Base-by-base conservation (phyloP, 1,140 invertebrate species). In the Physella acuta region DNA sequence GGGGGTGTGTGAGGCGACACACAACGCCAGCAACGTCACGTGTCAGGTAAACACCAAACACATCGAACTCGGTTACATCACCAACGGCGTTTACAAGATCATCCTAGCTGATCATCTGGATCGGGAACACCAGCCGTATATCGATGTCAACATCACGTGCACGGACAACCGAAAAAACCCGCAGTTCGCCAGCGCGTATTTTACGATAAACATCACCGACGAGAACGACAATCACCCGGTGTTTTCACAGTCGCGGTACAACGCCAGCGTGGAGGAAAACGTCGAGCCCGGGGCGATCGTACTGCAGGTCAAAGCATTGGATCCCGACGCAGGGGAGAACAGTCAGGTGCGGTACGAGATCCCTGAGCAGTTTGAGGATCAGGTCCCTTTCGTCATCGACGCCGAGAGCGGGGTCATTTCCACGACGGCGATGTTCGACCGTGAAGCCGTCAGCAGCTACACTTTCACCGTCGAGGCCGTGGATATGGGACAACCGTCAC, bases 351-450 rank as follows among this genome's bases (percentile, higher is more conserved):
- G 16, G 14, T 64, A 64, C 16, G 31, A 1, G 17, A 20, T 64
- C n/a, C 44, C 5, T 1, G 11, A 31, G 2, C 31, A 24, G 20
- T 39, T 26, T 49, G 20, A 8, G 24, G 20, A 24, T 14, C 53
- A 30, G 8, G 24, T 14, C 8, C 30, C 39, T 5, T 64, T 64
- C 30, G 30, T 28, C 30, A 52, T 64, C 3, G 62, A 64, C 37
- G 28, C 34, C 11, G 61, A 49, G 26, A 52, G 26, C 1, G 95
- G 94, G 68, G 94, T 94, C n/a, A 91, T 94, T 37, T 91, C 97
- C 0, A 92, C 93, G 77, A 97, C 94, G 0, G 94, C 94, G 65
- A 93, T 94, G 1, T 85, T 98, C 66, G 95, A 98, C 79, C 87
- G 94, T 30, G 95, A 98, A 86, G 87, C 88, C 3, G 88, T 91